Evolutionary conservation across 2,797 vertebrate species (phyloP), one percentile per base, ranked within the genome.

Genomic region (Oryzias sinensis): DNA sequence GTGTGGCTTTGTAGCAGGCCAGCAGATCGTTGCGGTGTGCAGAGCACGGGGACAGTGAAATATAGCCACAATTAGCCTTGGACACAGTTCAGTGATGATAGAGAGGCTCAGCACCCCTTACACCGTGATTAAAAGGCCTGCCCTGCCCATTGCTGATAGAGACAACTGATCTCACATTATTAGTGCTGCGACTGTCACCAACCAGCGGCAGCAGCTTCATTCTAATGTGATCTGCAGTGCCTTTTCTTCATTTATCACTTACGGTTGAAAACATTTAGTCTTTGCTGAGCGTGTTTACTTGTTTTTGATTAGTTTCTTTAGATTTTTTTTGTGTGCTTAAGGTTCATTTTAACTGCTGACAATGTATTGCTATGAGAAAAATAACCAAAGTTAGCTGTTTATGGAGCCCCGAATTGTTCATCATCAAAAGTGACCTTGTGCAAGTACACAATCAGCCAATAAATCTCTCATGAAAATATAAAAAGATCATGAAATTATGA

Each of bases 61-160:
- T 95, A 97, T 97, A 91, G 94, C 93, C 90, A 95, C 94, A 97
- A 97, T 97, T 97, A 96, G 94, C 94, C 93, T 90, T 76, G 90
- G 94, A 95, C 94, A 95, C 94, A 95, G 95, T 95, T 96, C 94
- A 96, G 94, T 95, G 94, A 95, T 95, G 94, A 96, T 96, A 94
- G 94, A 94, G 93, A 93, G 92, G 88, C 88, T 91, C 91, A 83
- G 90, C 91, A 92, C 91, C 95, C 95, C 92, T 95, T 95, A 96
- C 94, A 93, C 93, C 91, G 92, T 97, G 95, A 97, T 96, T 96
- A 97, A 96, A 95, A 94, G 93, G 90, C 93, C 93, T 93, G 92
- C 89, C 91, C 90, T 86, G 90, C 91, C 91, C 92, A 91, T 84
- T 85, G 73, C 91, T 94, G 94, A 96, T 94, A 94, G 94, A 96